Percentiles rank a stretch among this genome's conserved stretches.
Conservation (phyloP, 2,888 invertebrate genomes). For the Megalurothrips usitatus region DNA sequence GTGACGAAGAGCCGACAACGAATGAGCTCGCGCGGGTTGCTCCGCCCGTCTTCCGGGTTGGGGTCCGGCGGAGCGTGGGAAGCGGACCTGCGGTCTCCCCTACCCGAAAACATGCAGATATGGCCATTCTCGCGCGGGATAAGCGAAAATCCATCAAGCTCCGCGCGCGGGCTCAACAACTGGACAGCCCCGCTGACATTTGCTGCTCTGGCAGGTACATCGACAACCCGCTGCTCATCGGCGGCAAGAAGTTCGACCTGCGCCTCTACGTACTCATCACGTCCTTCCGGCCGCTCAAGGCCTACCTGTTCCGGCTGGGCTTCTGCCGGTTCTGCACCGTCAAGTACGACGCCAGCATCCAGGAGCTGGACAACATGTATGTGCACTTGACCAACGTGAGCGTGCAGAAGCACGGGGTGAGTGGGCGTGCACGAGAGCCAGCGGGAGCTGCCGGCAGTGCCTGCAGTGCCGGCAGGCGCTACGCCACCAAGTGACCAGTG, state of each 20-base stretch:
- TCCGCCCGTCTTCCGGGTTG: no score
- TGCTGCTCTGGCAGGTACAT: constrained; percentile 61
- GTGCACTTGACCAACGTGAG: constrained; percentile 95
- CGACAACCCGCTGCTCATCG: constrained; percentile 89
- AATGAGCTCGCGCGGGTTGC: no score
- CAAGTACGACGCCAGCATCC: constrained; percentile 85
- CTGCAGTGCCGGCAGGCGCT: no score
- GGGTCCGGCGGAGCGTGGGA: no score
- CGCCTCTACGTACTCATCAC: constrained; percentile 88
- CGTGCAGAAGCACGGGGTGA: constrained; percentile 92
- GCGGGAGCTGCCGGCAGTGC: no score
- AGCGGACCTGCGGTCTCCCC: no score
- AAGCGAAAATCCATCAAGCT: no score
- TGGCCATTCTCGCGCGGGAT: no score
- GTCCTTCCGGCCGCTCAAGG: constrained; percentile 88
- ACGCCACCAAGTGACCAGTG: no score
- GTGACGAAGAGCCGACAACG: no score
- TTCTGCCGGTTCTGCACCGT: constrained; percentile 96
- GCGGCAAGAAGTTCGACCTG: constrained; percentile 93
- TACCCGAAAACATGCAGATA: no score
- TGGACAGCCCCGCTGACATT: not conserved
- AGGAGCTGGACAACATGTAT: constrained; percentile 86
- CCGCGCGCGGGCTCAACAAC: no score
- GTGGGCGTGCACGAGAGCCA: constrained; percentile 42
- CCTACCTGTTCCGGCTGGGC: constrained; percentile 85